Percentiles rank a stretch among this genome's conserved stretches.
These are phyloP conservation scores for Saccopteryx leptura DNA, from an alignment of 2,113 vertebrate species.

Conservation along the genomic window DNA sequence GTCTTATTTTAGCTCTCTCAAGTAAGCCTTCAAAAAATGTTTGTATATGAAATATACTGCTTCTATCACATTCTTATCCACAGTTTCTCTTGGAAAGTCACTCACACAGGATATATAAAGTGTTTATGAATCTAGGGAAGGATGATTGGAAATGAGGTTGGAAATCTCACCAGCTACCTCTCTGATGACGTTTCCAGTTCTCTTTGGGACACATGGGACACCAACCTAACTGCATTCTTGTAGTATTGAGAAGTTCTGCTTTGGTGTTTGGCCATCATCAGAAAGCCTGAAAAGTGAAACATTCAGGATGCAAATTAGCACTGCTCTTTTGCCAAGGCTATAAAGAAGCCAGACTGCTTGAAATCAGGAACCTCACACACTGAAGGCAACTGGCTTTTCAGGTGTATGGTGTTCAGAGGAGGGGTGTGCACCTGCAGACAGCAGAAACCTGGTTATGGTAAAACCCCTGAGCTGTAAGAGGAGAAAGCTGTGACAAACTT, in stretches of 20 bases:
- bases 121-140: slow-evolving; percentile 83
- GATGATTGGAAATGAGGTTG: slow-evolving; percentile 79
- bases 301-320: slow-evolving; percentile 67
- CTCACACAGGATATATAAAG: slow-evolving; percentile 70
- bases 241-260: slow-evolving; percentile 52
- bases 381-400: slow-evolving; percentile 46
- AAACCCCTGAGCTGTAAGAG: background rate
- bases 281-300: slow-evolving; percentile 50
- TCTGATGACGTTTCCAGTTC: slow-evolving; percentile 81
- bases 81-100: slow-evolving; percentile 79
- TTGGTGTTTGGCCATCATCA: slow-evolving; percentile 62
- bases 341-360: slow-evolving; percentile 63
- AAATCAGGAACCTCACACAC: slow-evolving; percentile 37
- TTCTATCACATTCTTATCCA: slow-evolving; percentile 74
- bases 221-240: slow-evolving; percentile 55
- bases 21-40: slow-evolving; percentile 72
- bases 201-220: slow-evolving; percentile 65
- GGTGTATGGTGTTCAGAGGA: background rate
- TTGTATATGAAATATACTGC: slow-evolving; percentile 67
- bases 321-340: background rate
- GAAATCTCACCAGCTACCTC: slow-evolving; percentile 78
- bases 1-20: slow-evolving; percentile 75
- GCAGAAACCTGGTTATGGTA: background rate
- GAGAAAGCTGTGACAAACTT: background rate
- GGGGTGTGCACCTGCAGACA: background rate